Conservation (phyloP, 2,113 vertebrate species). For the Globicephala melas region DNA sequence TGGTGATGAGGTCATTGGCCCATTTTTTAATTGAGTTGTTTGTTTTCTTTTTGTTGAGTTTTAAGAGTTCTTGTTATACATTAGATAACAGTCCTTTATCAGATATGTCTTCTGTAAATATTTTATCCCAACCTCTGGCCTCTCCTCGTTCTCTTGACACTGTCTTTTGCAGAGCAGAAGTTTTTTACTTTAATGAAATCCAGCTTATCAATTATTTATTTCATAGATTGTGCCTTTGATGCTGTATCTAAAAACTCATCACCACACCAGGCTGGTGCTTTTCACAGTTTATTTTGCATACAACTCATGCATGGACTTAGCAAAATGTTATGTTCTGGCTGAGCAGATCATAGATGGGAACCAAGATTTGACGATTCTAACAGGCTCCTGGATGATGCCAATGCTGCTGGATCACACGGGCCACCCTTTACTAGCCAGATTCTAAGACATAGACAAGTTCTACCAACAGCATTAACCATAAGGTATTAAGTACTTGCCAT, state of each 20-base stretch:
- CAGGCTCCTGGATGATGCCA: too few relatives aligned
- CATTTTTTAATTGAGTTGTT: neutral
- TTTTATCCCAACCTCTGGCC: neutral
- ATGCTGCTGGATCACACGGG: rapidly evolving
- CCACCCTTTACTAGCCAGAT: neutral
- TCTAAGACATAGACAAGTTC: neutral
- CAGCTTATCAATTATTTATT: neutral
- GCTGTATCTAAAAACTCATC: neutral
- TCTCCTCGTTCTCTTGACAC: neutral
- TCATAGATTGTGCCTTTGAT: neutral
- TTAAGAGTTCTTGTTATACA: neutral
- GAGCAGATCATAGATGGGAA: neutral
- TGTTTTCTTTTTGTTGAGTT: neutral
- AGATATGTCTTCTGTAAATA: neutral
- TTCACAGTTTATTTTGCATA: neutral
- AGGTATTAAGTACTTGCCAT: neutral
- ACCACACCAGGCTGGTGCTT: neutral
- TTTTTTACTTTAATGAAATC: neutral
- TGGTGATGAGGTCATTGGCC: neutral
- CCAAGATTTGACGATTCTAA: neutral
- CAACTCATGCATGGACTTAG: neutral
- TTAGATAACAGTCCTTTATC: neutral
- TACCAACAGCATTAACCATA: rapidly evolving
- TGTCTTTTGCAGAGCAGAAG: neutral
- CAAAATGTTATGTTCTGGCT: neutral